Percentiles rank a stretch among this genome's conserved stretches.
These are phyloP conservation scores for Psephotus haematonotus DNA, from an alignment of 2,113 vertebrate species.

Conservation along the genomic window DNA sequence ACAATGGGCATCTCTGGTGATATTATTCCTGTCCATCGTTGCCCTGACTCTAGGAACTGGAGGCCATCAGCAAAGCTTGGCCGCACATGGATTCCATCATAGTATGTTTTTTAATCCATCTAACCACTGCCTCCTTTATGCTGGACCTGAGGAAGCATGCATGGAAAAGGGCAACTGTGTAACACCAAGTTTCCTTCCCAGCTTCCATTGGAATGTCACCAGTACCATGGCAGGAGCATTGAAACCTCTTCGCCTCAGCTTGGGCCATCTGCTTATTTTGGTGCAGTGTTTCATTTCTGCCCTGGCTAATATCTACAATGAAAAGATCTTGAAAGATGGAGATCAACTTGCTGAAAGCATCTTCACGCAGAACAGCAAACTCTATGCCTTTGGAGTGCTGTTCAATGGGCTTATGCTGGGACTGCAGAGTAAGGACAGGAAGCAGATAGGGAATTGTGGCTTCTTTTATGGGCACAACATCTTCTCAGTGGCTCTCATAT, in stretches of 20 bases:
- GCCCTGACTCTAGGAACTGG: slow-evolving; percentile 85
- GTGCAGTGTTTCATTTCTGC: slow-evolving; percentile 94
- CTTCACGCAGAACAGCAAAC: slow-evolving; percentile 94
- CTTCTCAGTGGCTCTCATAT: slow-evolving; percentile 88
- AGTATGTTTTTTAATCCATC: slow-evolving; percentile 80
- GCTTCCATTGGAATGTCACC: slow-evolving; percentile 80
- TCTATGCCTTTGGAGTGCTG: slow-evolving; percentile 89
- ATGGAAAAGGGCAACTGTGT: slow-evolving; percentile 59
- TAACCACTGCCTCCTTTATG: slow-evolving; percentile 86
- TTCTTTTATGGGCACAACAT: slow-evolving; percentile 92
- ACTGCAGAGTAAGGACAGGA: slow-evolving; percentile 78
- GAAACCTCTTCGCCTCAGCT: slow-evolving; percentile 80
- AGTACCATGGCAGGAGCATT: slow-evolving; percentile 64
- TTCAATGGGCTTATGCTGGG: slow-evolving; percentile 89
- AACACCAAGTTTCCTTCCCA: slow-evolving; percentile 62
- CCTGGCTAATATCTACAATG: slow-evolving; percentile 97
- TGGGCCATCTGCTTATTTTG: slow-evolving; percentile 90
- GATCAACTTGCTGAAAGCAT: slow-evolving; percentile 90
- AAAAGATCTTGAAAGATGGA: slow-evolving; percentile 96
- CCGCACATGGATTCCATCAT: slow-evolving; percentile 80
- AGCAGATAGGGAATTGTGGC: slow-evolving; percentile 84
- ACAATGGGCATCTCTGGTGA: slow-evolving; percentile 91
- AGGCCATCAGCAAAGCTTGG: slow-evolving; percentile 72
- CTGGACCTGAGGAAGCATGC: slow-evolving; percentile 67
- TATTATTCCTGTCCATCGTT: slow-evolving; percentile 93